Evolutionary conservation across 2,888 invertebrate genomes (phyloP), one percentile per base, ranked within the genome.

Genomic region (Diplazon laetatorius): DNA sequence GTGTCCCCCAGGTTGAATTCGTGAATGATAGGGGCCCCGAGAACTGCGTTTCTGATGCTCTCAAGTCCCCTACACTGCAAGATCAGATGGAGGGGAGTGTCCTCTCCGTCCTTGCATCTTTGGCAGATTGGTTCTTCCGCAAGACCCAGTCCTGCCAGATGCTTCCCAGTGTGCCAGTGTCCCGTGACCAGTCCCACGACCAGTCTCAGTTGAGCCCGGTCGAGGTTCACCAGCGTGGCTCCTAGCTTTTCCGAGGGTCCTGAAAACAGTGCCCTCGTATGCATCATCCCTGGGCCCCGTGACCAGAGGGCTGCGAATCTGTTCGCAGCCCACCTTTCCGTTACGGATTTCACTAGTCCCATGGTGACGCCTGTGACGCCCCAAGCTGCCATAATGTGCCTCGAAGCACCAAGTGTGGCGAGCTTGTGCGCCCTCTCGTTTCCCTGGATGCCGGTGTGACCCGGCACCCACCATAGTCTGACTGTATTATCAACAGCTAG

Each of bases 111-210:
- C 10, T 48, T n/a, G 37, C 46, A 69, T 14, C 69, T 46, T 16
- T n/a, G 20, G 30, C 62, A 62, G 22, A 62, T 6, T 10, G 62
- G 62, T n/a, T 55, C 52, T 9, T 22, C 52, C 8, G 18, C 14
- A 2, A 72, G 52, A 2, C 55, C 52, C 25, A 62, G 0, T 5
- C 62, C 42, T 30, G 10, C 50, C 5, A 25, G 52, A 16, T 62
- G 44, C 55, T 25, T 62, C 5, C 35, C 57, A 9, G 57, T 37
- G 35, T 37, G 57, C 57, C 57, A 57, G 57, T 57, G 57, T 9
- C 68, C 72, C n/a, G 55, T 72, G 18, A 66, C 42, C 10, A 76
- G 66, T 0, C 59, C 50, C 3, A 63, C 52, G n/a, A 46, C 14
- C 12, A 18, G 5, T 16, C 57, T 70, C 14, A 76, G 46, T 25